Base-by-base conservation (phyloP, 2,888 invertebrate genomes). In the Slavum lentiscoides region DNA sequence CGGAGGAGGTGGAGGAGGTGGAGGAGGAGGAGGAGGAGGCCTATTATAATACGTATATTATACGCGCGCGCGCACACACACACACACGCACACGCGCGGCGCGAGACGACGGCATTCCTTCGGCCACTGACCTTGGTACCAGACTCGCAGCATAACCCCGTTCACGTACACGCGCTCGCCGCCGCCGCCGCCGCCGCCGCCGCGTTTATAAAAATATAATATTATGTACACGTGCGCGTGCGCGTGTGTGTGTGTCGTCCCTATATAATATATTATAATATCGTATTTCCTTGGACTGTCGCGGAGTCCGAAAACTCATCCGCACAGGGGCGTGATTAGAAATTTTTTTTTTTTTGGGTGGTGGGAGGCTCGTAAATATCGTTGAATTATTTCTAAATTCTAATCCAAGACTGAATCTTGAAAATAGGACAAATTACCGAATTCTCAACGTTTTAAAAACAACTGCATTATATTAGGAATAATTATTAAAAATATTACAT, bases 51-150 rank as follows among this genome's bases (percentile, higher is more conserved):
- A 30, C 30, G 30, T 30, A 4, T 30, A 30, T 30, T 30, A 30
- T 30, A 30, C 30, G 30, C 30, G 30, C 2, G 30, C 30, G 30
- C 30, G 30, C 30, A 30, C 30, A n/a, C 76, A 69, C 76, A 69
- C 59, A 49, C 76, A 53, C 61, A 61, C 59, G n/a, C 49, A 30
- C 66, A 66, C 53, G n/a, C 37, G 15, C 76, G 62, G n/a, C 55
- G n/a, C 76, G 62, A 61, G 69, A 80, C 77, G 80, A 73, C 81
- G 73, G 55, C 82, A 82, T 74, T 82, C 80, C 80, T 81, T 62
- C 82, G 80, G 82, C 81, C 80, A 82, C 82, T 82, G 82, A 82
- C 82, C 82, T 82, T 82, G 82, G 82, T 80, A 70, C 70, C 62
- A 70, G 77, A 70, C 77, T 55, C 62, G 70, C 62, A 64, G 39